These are phyloP conservation scores for Neogale vison DNA, from an alignment of 2,113 vertebrate genomes.

Conservation along the genomic window DNA sequence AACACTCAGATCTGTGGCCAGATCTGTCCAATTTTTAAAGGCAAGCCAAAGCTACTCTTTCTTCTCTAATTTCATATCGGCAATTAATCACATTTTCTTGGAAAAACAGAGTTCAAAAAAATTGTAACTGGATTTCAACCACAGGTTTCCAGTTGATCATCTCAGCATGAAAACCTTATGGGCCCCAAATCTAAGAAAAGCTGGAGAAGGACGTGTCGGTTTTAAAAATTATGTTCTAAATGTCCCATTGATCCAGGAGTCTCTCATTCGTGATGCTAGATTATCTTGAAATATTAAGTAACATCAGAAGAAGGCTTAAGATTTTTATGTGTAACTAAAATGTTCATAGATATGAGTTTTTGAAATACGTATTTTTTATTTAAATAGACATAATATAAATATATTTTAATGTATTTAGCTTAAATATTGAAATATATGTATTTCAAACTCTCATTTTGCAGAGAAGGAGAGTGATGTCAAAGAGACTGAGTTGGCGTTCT, in stretches of 20 bases:
- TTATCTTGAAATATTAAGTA: constrained; percentile 15
- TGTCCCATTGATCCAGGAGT: neutral
- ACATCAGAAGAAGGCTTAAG: neutral
- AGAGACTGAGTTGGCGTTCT: neutral
- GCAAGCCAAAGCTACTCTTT: neutral
- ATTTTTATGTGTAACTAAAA: neutral
- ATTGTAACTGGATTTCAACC: neutral
- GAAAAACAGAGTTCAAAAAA: constrained; percentile 4
- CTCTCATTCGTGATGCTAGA: neutral
- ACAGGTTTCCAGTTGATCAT: neutral
- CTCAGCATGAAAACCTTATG: neutral
- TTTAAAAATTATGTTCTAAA: neutral
- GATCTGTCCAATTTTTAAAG: neutral
- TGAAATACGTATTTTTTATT: neutral
- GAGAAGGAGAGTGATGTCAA: neutral
- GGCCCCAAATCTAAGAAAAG: neutral
- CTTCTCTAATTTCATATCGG: neutral
- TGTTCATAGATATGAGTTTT: neutral
- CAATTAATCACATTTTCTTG: neutral
- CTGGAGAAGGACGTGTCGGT: neutral
- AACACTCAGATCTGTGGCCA: neutral
- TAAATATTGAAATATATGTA: neutral
- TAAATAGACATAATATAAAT: neutral
- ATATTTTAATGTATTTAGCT: neutral
- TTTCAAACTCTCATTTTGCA: neutral